Percentiles rank a stretch among this genome's conserved stretches.
phyloP scores from a whole-genome alignment of 2,888 invertebrate species.

The Elysia crispata region DNA sequence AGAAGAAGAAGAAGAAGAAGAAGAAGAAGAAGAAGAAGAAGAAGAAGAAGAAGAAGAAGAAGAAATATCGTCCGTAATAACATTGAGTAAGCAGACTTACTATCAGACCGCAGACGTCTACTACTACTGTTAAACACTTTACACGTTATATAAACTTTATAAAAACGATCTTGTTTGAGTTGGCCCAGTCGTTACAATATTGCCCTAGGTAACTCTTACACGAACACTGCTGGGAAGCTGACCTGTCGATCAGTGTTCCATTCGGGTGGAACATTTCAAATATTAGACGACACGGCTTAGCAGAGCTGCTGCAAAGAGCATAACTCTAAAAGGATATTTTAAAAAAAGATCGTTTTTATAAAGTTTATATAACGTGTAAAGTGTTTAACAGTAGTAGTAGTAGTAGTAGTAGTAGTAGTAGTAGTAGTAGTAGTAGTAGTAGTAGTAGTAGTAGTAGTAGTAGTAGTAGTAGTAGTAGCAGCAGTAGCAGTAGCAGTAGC shows the following conservation, averaged over 20 bases:
- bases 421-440: background rate
- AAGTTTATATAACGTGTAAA: background rate
- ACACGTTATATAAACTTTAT: background rate
- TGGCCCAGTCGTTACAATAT: constrained; percentile 20
- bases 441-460: background rate
- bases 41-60: background rate
- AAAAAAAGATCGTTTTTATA: too few species aligned
- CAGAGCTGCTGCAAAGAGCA: background rate
- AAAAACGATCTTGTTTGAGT: constrained; percentile 1
- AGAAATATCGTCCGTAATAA: background rate
- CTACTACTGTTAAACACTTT: too few species aligned
- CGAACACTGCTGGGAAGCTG: constrained; percentile 1
- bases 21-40: constrained; percentile 26
- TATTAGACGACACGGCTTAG: constrained; percentile 21
- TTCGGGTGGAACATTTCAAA: background rate
- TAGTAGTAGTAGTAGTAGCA: too few species aligned
- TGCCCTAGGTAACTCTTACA: background rate
- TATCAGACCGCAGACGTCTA: background rate
- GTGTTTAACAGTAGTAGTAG: too few species aligned
- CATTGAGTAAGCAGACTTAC: background rate
- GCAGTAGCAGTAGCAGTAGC: too few species aligned
- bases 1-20: constrained; percentile 33
- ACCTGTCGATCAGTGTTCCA: background rate
- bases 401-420: background rate
- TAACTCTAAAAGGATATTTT: background rate